Evolutionary conservation across 1,140 invertebrate species (phyloP), one percentile per base, ranked within the genome.

Genomic region (Heliconius melpomene): DNA sequence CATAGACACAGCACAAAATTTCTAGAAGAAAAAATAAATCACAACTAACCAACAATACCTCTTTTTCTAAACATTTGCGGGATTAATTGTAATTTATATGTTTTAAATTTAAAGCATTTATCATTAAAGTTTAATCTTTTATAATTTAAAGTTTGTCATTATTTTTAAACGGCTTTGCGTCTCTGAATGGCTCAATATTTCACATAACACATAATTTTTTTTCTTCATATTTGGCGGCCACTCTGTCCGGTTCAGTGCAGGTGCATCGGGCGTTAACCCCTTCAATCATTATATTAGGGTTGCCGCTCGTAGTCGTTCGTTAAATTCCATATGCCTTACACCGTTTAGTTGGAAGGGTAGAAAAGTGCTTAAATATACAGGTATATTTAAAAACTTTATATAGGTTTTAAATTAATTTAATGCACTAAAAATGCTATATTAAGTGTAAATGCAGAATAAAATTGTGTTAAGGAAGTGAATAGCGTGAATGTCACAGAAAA

Each of bases 181-280:
- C 26, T 66, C 60, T 66, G 0, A 72, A 66, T 72, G 46, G 26
- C 36, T 80, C 74, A 71, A 80, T 76, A 80, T 72, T 78, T 78
- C 70, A 81, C 40, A 75, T 50, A 71, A 75, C 75, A 82, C 60
- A 81, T 60, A 73, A 85, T 79, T 82, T 91, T 90, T 91, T 90
- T 89, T 80, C 79, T 85, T 86, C 86, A 90, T 88, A 91, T 93
- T 93, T 85, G 89, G 86, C 85, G 84, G 82, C 81, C 82, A 85
- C 82, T 85, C 88, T 87, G 88, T 88, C 86, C 84, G 88, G 84
- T 86, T 81, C 74, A 74, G 79, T 83, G 88, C 92, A 93, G 92
- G 91, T 93, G 90, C 89, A 89, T 79, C 86, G 91, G 88, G 74
- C 90, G 81, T 91, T 92, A 84, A 92, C 86, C 91, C 83, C 81